These are phyloP conservation scores for Creontiades dilutus DNA, from an alignment of 2,888 invertebrate species.

Conservation along the genomic window DNA sequence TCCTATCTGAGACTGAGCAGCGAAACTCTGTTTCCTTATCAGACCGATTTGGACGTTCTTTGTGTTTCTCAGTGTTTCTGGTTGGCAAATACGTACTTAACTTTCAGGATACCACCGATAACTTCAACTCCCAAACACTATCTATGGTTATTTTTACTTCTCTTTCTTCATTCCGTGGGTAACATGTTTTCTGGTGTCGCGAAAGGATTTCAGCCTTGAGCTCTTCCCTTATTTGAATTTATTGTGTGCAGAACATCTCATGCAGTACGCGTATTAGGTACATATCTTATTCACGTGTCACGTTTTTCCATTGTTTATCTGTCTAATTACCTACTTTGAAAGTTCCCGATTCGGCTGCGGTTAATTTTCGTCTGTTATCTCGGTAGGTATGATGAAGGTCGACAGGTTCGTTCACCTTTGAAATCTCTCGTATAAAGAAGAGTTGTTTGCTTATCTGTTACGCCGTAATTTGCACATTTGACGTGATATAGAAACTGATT, in stretches of 20 bases:
- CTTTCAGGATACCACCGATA: neutral
- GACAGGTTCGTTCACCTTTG: neutral
- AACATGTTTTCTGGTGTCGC: neutral
- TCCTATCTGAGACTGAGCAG: no score
- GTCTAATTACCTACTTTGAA: neutral
- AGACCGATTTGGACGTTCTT: no score
- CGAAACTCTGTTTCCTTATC: no score
- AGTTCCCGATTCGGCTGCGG: neutral
- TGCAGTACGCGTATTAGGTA: neutral
- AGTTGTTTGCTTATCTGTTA: neutral
- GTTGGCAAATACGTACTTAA: no score
- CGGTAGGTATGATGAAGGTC: neutral
- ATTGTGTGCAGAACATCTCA: neutral
- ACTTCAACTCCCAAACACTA: neutral
- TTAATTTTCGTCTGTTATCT: neutral
- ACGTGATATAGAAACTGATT: no score
- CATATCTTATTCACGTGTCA: neutral
- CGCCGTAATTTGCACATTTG: no score
- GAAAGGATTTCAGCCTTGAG: neutral
- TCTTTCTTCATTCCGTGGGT: neutral
- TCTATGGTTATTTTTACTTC: neutral
- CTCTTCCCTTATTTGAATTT: neutral
- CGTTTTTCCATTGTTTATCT: neutral
- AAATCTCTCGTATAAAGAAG: neutral
- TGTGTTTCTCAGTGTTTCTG: no score